A percentile compares a stretch with the other conserved stretches of the same genome.
Conservation (phyloP, 2,888 invertebrate genomes). For the Tachina lurida region DNA sequence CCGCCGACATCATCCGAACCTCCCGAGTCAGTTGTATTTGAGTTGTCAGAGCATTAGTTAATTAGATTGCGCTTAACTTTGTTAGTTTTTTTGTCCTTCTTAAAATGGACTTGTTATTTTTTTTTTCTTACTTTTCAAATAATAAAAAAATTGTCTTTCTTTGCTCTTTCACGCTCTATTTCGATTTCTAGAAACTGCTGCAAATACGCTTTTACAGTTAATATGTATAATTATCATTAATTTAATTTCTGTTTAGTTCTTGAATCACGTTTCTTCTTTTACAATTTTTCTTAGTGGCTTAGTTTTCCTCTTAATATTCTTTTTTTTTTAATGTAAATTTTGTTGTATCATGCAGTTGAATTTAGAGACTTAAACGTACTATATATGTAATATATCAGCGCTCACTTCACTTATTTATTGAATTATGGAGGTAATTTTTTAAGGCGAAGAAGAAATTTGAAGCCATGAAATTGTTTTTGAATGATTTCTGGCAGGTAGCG, state of each 20-base stretch:
- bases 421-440: no score
- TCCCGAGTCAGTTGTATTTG: slow-evolving; percentile 84
- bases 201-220: slow-evolving; percentile 39
- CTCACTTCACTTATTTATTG: no score
- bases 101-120: slow-evolving; percentile 16
- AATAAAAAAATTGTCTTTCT: slow-evolving; percentile 22
- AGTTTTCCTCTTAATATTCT: background rate
- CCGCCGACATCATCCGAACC: slow-evolving; percentile 82
- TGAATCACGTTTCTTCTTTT: background rate
- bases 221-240: background rate
- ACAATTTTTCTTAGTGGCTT: background rate
- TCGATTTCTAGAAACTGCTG: slow-evolving; percentile 12
- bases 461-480: no score
- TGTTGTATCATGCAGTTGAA: no score
- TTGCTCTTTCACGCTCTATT: slow-evolving; percentile 27
- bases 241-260: slow-evolving; percentile 9
- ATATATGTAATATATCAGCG: no score
- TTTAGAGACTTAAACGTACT: no score
- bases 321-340: background rate
- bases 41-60: slow-evolving; percentile 83
- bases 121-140: slow-evolving; percentile 15
- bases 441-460: no score
- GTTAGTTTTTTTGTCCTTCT: slow-evolving; percentile 69
- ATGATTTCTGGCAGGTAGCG: no score
- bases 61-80: slow-evolving; percentile 67